Evolutionary conservation across 2,113 vertebrate genomes (phyloP).

Genomic region (Hydropotes inermis): DNA sequence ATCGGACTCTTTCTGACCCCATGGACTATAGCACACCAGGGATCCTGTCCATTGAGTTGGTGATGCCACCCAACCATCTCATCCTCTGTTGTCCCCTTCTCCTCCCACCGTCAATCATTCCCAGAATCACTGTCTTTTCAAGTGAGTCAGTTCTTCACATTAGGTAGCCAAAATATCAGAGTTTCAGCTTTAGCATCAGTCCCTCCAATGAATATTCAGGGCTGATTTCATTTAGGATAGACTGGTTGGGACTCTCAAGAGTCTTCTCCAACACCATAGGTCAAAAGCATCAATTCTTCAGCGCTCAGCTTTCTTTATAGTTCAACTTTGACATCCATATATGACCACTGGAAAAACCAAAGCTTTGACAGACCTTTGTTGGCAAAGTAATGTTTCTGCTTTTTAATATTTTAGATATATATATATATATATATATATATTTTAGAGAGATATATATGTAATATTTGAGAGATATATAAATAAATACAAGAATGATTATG

Average conservation of each 20-base stretch:
- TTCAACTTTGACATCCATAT: neutral
- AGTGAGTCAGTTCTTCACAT: neutral
- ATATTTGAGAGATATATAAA: neutral
- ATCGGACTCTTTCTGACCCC: neutral
- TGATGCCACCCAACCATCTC: neutral
- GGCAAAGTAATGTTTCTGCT: neutral
- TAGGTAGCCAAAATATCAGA: neutral
- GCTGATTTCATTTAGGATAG: neutral
- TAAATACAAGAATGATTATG: neutral
- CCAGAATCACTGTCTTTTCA: neutral
- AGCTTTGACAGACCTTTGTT: neutral
- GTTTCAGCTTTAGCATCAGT: neutral
- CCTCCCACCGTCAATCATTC: neutral
- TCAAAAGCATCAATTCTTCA: neutral
- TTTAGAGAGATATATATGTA: neutral
- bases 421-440: neutral
- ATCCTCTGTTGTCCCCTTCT: neutral
- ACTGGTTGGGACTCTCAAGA: neutral
- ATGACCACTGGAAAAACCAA: neutral
- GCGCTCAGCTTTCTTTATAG: neutral
- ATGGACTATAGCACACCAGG: neutral
- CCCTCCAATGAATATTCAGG: neutral
- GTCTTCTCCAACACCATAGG: neutral
- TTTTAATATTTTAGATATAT: neutral
- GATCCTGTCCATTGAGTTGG: neutral